Evolutionary conservation across 30 jellyfish, hydroid and myxozoan species (phyloP).

Genomic region (Mastigias papua): DNA sequence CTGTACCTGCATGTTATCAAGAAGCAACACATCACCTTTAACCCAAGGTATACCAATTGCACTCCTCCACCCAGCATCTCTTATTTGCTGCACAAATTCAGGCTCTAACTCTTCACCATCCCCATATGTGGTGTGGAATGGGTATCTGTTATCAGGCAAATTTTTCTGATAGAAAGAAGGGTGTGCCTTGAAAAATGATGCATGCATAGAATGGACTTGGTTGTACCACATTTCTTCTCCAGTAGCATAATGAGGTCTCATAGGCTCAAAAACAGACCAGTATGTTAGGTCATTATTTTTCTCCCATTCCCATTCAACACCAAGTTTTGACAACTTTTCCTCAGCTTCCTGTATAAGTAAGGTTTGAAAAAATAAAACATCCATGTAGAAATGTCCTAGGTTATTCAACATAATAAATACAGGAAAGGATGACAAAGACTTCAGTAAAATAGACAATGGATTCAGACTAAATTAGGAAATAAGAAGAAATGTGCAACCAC

Average conservation of each 20-base stretch:
- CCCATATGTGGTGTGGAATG: constrained; percentile 86
- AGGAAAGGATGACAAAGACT: no score
- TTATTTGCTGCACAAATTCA: constrained; percentile 68
- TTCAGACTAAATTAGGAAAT: no score
- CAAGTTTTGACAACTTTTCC: constrained; percentile 42
- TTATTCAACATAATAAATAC: no score
- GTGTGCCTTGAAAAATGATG: constrained; percentile 75
- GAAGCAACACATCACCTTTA: constrained; percentile 72
- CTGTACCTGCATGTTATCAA: constrained; percentile 86
- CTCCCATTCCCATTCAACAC: constrained; percentile 80
- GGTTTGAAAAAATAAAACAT: no score
- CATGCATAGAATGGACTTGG: constrained; percentile 83
- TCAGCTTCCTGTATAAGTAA: constrained; percentile 82
- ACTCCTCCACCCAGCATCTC: constrained; percentile 82
- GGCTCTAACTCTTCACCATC: constrained; percentile 93
- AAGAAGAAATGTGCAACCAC: no score
- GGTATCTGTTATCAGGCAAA: constrained; percentile 69
- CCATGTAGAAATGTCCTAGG: no score
- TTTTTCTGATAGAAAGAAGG: constrained; percentile 61
- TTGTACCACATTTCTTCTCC: constrained; percentile 89
- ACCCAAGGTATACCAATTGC: constrained; percentile 92
- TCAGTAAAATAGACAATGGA: no score
- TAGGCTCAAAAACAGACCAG: constrained; percentile 56
- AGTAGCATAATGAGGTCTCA: constrained; percentile 71
- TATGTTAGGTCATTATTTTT: constrained; percentile 30